Evolutionary conservation across 1,140 invertebrate species (phyloP), one percentile per base, ranked within the genome.

Genomic region (Octopus sinensis): DNA sequence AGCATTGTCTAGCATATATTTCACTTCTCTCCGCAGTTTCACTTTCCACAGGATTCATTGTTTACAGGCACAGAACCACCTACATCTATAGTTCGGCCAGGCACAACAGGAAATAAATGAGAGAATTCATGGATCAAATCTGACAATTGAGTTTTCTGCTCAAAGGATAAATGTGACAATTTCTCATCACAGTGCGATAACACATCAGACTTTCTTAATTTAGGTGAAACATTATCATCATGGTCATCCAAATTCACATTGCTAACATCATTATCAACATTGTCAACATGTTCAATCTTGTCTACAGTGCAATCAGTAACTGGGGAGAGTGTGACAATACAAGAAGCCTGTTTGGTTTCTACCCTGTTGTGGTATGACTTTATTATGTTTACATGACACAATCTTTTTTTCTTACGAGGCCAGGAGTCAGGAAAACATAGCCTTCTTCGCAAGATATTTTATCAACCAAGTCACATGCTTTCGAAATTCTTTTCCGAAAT

Each of bases 1-100:
- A 43, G 82, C 79, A 81, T 83, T 76, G 43, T 85, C 79, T 53
- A 82, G 79, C 81, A 85, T 78, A 52, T 82, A 92, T 53, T 85
- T 80, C 3, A 92, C 76, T 82, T 91, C 85, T 43, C 78, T 79
- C 68, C 86, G 81, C 30, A 86, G 86, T 90, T 78, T 90, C 81
- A 53, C 83, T 88, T 86, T 92, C 91, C 80, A 87, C 3, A 53
- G 82, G 81, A 79, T 84, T 84, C 53, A 84, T 71, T 54, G 80
- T 78, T 53, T 86, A 83, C 3, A 79, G 81, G 62, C 7, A 62
- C 56, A 17, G 7, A 0, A 62, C 17, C 7, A 7, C 7, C 56
- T 17, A 17, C 56, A 9, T 7, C 56, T 62, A 17, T 62, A 9
- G 56, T 62, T 7, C 56, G 1, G 7, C 7, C 17, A 17, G 56